Percentiles rank a stretch among this genome's conserved stretches.
These are phyloP conservation scores for Seira ritae DNA, from an alignment of 2,888 invertebrate species.

Conservation along the genomic window DNA sequence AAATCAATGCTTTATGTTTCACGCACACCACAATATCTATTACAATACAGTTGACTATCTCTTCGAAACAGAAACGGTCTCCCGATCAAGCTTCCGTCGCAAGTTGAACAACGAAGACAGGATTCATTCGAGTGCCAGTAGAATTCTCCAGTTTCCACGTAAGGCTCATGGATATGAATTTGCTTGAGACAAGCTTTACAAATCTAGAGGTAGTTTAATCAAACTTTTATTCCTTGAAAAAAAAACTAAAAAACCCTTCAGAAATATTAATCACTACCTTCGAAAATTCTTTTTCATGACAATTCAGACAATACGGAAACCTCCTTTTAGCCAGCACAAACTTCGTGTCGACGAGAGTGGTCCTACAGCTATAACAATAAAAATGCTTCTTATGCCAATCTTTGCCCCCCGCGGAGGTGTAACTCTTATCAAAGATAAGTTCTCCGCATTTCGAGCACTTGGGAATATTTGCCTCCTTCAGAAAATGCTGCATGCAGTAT, in stretches of 20 bases:
- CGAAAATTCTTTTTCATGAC: slow-evolving; percentile 53
- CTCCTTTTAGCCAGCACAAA: slow-evolving; percentile 33
- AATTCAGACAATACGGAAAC: slow-evolving; percentile 43
- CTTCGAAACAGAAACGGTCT: slow-evolving; percentile 49
- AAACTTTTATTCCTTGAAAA: no score
- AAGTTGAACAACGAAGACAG: slow-evolving; percentile 58
- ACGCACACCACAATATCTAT: slow-evolving; percentile 60
- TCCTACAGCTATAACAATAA: slow-evolving; percentile 42
- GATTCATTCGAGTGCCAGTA: slow-evolving; percentile 59
- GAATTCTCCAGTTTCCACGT: slow-evolving; percentile 52
- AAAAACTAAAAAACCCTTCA: slow-evolving; percentile 17
- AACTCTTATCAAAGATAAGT: slow-evolving; percentile 55
- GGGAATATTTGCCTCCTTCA: slow-evolving; percentile 43
- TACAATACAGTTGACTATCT: slow-evolving; percentile 56
- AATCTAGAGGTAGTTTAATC: slow-evolving; percentile 21
- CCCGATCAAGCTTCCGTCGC: slow-evolving; percentile 51
- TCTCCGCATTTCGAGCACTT: slow-evolving; percentile 55
- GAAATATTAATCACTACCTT: slow-evolving; percentile 27
- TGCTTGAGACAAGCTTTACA: slow-evolving; percentile 42
- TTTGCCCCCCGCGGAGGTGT: slow-evolving; percentile 53
- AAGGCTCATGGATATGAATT: slow-evolving; percentile 48
- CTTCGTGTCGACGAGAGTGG: slow-evolving; percentile 54
- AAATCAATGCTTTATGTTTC: background rate
- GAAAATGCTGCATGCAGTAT: slow-evolving; percentile 57
- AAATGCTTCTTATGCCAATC: slow-evolving; percentile 60